These are phyloP conservation scores for Drosophila varians DNA, from an alignment of 1,140 invertebrate species.

Conservation along the genomic window DNA sequence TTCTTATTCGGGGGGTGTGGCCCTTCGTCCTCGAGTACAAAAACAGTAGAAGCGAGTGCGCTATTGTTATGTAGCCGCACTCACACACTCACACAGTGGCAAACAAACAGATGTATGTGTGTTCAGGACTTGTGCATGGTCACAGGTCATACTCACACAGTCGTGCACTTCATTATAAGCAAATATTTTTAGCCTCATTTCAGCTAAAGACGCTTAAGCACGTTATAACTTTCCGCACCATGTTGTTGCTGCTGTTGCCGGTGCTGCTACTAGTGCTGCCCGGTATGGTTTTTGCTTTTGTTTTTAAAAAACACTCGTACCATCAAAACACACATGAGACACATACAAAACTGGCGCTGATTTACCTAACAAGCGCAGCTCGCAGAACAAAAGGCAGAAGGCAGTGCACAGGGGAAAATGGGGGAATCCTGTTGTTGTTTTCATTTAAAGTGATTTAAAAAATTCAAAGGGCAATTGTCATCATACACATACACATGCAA, in stretches of 20 bases:
- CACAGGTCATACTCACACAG: constrained; percentile 53
- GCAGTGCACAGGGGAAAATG: constrained; percentile 10
- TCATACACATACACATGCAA: constrained; percentile 40
- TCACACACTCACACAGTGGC: constrained; percentile 10
- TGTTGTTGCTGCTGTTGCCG: constrained; percentile 46
- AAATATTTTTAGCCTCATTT: constrained; percentile 81
- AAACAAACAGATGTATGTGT: constrained; percentile 19
- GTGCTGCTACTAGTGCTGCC: too few relatives aligned
- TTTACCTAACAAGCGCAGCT: constrained; percentile 74
- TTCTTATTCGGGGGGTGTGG: constrained; percentile 28
- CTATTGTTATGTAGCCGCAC: constrained; percentile 57
- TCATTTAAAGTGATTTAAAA: constrained; percentile 82
- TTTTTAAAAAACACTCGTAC: constrained; percentile 29
- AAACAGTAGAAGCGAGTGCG: constrained; percentile 55
- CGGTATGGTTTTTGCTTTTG: constrained; percentile 45
- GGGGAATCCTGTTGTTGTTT: constrained; percentile 69
- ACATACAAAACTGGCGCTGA: constrained; percentile 58
- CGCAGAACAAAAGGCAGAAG: constrained; percentile 65
- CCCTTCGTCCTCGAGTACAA: constrained; percentile 37
- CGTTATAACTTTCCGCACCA: constrained; percentile 65
- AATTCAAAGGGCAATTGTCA: constrained; percentile 81
- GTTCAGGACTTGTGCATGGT: constrained; percentile 39
- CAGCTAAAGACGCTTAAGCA: constrained; percentile 79
- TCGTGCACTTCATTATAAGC: constrained; percentile 68
- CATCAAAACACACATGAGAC: constrained; percentile 1